Conservation (phyloP, 2,113 vertebrate genomes). For the Hemiprocne comata region DNA sequence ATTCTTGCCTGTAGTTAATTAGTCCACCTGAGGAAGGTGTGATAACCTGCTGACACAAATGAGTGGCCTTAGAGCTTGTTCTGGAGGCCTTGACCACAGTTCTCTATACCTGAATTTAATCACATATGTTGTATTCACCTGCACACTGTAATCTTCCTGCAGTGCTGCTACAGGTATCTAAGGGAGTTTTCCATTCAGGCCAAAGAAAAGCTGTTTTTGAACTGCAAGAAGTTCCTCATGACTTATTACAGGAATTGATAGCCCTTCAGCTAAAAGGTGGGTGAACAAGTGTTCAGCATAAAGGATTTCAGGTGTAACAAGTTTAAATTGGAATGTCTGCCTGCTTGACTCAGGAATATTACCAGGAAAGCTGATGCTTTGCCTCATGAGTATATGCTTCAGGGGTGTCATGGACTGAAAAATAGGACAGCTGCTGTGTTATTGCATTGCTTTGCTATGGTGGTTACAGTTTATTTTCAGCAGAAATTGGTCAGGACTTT, state of each 20-base stretch:
- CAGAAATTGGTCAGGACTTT: not conserved
- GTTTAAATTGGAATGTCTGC: slow-evolving; percentile 43
- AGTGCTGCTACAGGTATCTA: not conserved
- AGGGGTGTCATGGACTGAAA: slow-evolving; percentile 2
- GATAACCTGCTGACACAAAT: slow-evolving; percentile 5
- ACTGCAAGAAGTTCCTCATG: not conserved
- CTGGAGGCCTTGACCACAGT: not conserved
- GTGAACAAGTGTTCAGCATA: slow-evolving; percentile 4
- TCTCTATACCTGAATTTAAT: not conserved
- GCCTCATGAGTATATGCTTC: not conserved
- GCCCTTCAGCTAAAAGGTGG: not conserved
- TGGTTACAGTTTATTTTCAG: slow-evolving; percentile 20
- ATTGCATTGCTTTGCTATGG: not conserved
- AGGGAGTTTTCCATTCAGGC: not conserved
- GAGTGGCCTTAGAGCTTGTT: not conserved
- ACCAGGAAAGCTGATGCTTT: not conserved
- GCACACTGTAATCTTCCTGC: not conserved
- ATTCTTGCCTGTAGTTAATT: slow-evolving; percentile 12
- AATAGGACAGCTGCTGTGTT: slow-evolving; percentile 3
- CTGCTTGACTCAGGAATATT: slow-evolving; percentile 38
- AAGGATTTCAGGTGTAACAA: slow-evolving; percentile 27
- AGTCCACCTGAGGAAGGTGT: not conserved
- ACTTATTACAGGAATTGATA: slow-evolving; percentile 13
- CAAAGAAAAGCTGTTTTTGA: not conserved
- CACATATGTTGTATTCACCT: not conserved